phyloP scores from a whole-genome alignment of 2,888 invertebrate species.

The Diloba caeruleocephala region DNA sequence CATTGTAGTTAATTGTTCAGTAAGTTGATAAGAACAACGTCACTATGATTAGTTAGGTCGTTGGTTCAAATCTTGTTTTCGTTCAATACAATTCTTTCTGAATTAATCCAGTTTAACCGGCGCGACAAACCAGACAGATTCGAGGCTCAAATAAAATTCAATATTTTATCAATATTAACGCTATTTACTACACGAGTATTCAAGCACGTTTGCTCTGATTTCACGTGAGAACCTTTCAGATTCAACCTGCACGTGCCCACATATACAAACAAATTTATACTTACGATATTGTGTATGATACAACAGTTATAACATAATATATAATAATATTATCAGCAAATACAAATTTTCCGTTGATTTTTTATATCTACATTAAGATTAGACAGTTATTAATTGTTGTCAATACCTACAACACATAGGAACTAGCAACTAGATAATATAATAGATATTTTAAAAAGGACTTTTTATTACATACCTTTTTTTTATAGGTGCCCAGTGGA shows the following conservation, averaged over 20 bases:
- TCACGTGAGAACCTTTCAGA: not conserved
- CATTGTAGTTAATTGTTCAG: slow-evolving; percentile 37
- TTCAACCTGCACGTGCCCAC: not conserved
- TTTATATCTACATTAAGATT: not conserved
- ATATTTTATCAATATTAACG: not conserved
- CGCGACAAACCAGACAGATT: not conserved
- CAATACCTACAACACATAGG: no score
- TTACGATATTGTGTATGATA: not conserved
- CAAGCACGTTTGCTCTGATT: not conserved
- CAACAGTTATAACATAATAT: no score
- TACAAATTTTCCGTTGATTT: not conserved
- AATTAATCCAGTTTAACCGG: slow-evolving; percentile 13
- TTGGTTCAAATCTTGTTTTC: slow-evolving; percentile 46
- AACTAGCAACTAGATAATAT: no score
- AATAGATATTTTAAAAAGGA: no score
- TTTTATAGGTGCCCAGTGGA: no score
- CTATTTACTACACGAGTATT: not conserved
- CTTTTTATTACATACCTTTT: no score
- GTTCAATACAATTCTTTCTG: slow-evolving; percentile 22
- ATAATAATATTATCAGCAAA: not conserved
- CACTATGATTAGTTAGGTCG: slow-evolving; percentile 38
- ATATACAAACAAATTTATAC: not conserved
- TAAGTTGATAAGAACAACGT: slow-evolving; percentile 34
- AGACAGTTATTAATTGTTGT: no score
- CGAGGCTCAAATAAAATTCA: not conserved